Conservation (phyloP, 1,140 invertebrate species). For the Latrodectus geometricus region DNA sequence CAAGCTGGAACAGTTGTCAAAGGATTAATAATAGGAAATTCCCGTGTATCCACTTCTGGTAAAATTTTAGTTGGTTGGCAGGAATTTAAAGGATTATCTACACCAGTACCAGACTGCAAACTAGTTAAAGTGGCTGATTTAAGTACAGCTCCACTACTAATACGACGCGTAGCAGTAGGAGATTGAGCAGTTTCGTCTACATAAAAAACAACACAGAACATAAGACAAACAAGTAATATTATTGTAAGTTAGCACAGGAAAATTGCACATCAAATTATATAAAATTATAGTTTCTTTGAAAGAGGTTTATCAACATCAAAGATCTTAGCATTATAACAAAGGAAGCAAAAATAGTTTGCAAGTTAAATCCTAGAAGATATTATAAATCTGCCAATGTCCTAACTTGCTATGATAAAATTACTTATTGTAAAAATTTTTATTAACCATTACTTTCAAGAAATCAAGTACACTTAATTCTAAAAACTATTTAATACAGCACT, state of each 20-base stretch:
- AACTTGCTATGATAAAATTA: no score
- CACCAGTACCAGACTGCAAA: constrained; percentile 38
- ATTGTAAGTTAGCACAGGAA: background rate
- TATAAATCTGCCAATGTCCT: no score
- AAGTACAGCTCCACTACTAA: constrained; percentile 66
- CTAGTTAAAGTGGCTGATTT: constrained; percentile 59
- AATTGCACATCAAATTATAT: no score
- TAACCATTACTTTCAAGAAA: no score
- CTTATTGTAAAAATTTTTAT: no score
- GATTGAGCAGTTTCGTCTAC: constrained; percentile 62
- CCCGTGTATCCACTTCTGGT: constrained; percentile 72
- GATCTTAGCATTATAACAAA: no score
- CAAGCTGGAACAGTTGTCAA: constrained; percentile 85
- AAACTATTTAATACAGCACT: no score
- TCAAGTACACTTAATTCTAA: no score
- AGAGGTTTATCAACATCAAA: no score
- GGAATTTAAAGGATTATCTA: constrained; percentile 62
- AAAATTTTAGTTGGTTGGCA: constrained; percentile 48
- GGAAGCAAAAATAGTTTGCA: no score
- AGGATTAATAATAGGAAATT: constrained; percentile 90
- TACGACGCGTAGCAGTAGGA: constrained; percentile 65
- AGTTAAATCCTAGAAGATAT: no score
- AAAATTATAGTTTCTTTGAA: no score
- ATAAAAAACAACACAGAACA: background rate
- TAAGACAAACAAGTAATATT: background rate